Base-by-base conservation (phyloP, 2,113 vertebrate species). In the Myodes glareolus region DNA sequence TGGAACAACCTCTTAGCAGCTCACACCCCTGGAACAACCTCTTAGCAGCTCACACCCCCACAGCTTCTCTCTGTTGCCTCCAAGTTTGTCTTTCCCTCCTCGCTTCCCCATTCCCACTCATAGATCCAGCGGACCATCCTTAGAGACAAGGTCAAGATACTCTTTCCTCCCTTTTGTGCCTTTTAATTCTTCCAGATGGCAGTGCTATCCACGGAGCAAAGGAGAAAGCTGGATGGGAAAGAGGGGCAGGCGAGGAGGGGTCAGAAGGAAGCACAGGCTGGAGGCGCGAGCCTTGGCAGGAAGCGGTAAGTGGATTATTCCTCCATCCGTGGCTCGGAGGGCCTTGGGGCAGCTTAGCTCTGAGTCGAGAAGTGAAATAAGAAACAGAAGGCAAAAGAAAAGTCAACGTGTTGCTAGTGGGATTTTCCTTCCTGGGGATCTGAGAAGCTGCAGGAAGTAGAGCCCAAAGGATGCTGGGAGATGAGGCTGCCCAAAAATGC, bases 361-460 rank as follows among this genome's bases (percentile, higher is more conserved):
- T 47, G 90, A 82, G 67, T 72, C 14, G 47, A 94, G 82, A 96
- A 92, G 96, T 55, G 47, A 88, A 92, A 89, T 77, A 58, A 73
- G 58, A 80, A 63, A 70, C 52, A 90, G 93, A 95, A 95, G 93
- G 58, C 50, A 39, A 61, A n/a, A 78, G 78, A 87, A 75, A 92
- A 94, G 87, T 25, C 61, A 55, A 91, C 52, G 21, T 36, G 33
- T 67, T 72, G n/a, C 61, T 61, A 33, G 75, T 11, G 17, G 89
- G 70, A 23, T 84, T 86, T 96, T 88, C 94, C 90, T 97, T 88
- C 92, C 61, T 16, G 75, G 36, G 78, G 75, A 88, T 67, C 90
- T 93, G 65, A 77, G 90, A 92, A 50, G 85, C 70, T 17, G 39
- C 3, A 16, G 70, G 13, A 89, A 89, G 31, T 0, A 42, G 13